Conservation (phyloP, 2,113 vertebrate species). For the Pitta sordida region DNA sequence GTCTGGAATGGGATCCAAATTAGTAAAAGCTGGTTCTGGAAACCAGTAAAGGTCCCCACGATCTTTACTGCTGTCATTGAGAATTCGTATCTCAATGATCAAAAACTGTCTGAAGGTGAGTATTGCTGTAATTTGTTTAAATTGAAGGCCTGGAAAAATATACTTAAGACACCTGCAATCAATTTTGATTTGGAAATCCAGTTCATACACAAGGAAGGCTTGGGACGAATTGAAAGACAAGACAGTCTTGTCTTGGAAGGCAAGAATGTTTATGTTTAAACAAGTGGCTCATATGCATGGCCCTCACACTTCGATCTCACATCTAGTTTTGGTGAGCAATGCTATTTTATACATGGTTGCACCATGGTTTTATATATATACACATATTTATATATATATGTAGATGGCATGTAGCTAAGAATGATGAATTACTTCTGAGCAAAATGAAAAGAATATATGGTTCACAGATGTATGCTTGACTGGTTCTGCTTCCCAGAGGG, state of each 20-base stretch:
- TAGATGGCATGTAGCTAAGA: not conserved
- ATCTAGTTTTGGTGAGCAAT: not conserved
- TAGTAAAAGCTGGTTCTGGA: not conserved
- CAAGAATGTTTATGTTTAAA: not conserved
- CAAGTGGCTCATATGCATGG: not conserved
- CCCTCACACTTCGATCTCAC: not conserved
- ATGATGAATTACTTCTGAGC: not conserved
- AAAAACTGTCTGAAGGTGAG: constrained; percentile 10
- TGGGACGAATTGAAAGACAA: constrained; percentile 11
- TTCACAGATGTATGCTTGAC: not conserved
- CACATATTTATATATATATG: not conserved
- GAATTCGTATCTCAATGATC: constrained; percentile 1
- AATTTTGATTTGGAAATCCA: constrained; percentile 61
- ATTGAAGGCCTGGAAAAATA: constrained; percentile 41
- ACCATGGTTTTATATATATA: not conserved
- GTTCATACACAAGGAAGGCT: not conserved
- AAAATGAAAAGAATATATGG: not conserved
- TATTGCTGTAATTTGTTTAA: constrained; percentile 30
- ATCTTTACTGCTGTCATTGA: not conserved
- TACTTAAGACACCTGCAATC: constrained; percentile 63
- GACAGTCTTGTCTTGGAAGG: not conserved
- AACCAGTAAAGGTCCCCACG: not conserved
- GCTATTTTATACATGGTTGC: not conserved
- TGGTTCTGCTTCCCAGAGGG: not conserved
- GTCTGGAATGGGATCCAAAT: not conserved